Percentiles rank a stretch among this genome's conserved stretches.
Conservation (phyloP, 2,888 invertebrate species). For the Artemia sinica region DNA sequence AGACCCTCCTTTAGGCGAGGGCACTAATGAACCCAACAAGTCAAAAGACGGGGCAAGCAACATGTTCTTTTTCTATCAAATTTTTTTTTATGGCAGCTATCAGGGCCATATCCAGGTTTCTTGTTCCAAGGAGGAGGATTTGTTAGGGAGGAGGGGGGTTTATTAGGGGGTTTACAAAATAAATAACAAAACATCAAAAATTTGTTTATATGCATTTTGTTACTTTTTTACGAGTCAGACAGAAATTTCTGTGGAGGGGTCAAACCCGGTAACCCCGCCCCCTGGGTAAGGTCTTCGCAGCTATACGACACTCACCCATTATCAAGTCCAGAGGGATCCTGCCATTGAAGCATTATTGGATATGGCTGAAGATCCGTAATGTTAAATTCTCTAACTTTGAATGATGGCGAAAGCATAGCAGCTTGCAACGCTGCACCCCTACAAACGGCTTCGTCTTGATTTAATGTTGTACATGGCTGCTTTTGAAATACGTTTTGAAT, state of each 20-base stretch:
- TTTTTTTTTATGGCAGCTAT: no score
- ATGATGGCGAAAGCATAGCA: slow-evolving; percentile 91
- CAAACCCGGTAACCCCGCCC: no score
- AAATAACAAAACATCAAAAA: neutral
- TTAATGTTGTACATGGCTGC: slow-evolving; percentile 79
- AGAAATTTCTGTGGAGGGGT: no score
- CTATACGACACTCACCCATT: slow-evolving; percentile 36
- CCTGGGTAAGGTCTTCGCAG: neutral
- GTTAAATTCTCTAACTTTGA: slow-evolving; percentile 85
- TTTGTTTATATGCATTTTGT: no score
- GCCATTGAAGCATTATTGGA: slow-evolving; percentile 63
- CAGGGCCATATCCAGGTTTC: no score
- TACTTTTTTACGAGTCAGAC: no score
- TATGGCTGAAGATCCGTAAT: slow-evolving; percentile 83
- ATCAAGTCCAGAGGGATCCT: slow-evolving; percentile 44
- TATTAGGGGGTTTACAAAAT: neutral
- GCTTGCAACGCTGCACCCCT: slow-evolving; percentile 80
- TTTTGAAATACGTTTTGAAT: slow-evolving; percentile 69
- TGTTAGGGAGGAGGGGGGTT: no score
- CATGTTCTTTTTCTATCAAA: no score
- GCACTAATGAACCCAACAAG: no score
- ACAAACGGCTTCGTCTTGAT: slow-evolving; percentile 93
- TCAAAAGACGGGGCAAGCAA: no score
- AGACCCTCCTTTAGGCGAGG: no score
- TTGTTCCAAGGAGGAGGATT: no score